These are phyloP conservation scores for Micronycteris hirsuta DNA, from an alignment of 2,113 vertebrate genomes.

Conservation along the genomic window DNA sequence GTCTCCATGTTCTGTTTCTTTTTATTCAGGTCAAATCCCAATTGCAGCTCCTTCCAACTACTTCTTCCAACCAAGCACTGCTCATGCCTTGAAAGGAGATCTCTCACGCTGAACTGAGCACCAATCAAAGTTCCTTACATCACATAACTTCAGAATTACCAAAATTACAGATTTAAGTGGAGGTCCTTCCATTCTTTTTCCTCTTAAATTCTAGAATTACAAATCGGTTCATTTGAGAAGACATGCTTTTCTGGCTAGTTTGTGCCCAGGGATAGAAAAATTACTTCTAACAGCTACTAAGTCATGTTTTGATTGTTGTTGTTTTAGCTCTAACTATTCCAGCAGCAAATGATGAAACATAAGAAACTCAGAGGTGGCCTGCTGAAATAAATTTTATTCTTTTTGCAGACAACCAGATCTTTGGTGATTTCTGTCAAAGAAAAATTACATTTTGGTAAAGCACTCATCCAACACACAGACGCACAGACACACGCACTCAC, in stretches of 20 bases:
- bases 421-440: slow-evolving; percentile 18
- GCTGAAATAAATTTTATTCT: slow-evolving; percentile 15
- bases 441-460: slow-evolving; percentile 27
- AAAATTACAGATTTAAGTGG: slow-evolving; percentile 63
- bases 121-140: slow-evolving; percentile 52
- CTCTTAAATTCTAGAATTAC: slow-evolving; percentile 68
- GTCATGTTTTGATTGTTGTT: slow-evolving; percentile 59
- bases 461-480: neutral
- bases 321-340: slow-evolving; percentile 61
- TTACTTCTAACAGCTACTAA: slow-evolving; percentile 64
- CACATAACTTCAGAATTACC: slow-evolving; percentile 54
- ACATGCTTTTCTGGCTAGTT: slow-evolving; percentile 54
- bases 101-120: slow-evolving; percentile 18
- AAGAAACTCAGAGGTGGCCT: slow-evolving; percentile 54
- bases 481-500: neutral
- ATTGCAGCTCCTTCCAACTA: neutral
- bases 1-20: neutral
- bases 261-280: slow-evolving; percentile 56
- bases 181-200: slow-evolving; percentile 41
- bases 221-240: slow-evolving; percentile 61
- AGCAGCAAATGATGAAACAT: slow-evolving; percentile 59
- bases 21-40: slow-evolving; percentile 18
- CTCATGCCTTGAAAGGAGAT: slow-evolving; percentile 48
- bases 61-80: neutral
- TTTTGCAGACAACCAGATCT: slow-evolving; percentile 27